Evolutionary conservation across 2,113 vertebrate genomes (phyloP), one percentile per base, ranked within the genome.

Genomic region (Chroicocephalus ridibundus): DNA sequence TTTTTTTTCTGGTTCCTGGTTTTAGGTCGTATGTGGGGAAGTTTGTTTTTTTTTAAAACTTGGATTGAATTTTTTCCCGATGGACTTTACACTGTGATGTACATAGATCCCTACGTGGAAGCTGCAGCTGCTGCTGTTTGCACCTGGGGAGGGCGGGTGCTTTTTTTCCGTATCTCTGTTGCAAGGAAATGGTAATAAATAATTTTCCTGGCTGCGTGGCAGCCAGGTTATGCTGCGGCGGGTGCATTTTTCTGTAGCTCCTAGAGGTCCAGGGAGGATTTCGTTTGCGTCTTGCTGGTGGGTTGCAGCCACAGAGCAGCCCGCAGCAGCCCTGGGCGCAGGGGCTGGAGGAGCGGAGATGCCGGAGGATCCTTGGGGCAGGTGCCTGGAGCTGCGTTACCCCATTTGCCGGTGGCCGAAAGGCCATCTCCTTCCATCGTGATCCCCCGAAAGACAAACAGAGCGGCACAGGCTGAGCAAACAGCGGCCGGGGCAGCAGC

Each of bases 131-230:
- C 92, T 93, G 90, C 90, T 90, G 80, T 81, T 94, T 80, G 74
- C 54, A 68, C 74, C 85, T 68, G 51, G 86, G 91, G 61, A 82
- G 89, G 87, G 94, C 0, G 61, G 84, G 49, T 82, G 78, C 65
- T 51, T 90, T 83, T 25, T 58, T 49, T 15, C 86, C 82, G 3
- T 90, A 44, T 90, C 58, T 95, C 71, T 96, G 69, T 85, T 42
- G 51, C 79, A 72, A 97, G 86, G 86, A 96, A 96, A 84, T 40
- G 9, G 61, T 72, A 97, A 97, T 97, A 97, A 94, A 94, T 88
- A 25, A 54, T 31, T 40, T 19, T 51, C 77, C 89, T 71, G 81
- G 94, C 94, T 95, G 78, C 1, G 0, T 57, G 55, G 82, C 68
- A 92, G 95, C 86, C 0, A 15, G 46, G 83, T 71, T 74, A 58